These are phyloP conservation scores for Eupithecia vulgata DNA, from an alignment of 2,888 invertebrate genomes.

Conservation along the genomic window DNA sequence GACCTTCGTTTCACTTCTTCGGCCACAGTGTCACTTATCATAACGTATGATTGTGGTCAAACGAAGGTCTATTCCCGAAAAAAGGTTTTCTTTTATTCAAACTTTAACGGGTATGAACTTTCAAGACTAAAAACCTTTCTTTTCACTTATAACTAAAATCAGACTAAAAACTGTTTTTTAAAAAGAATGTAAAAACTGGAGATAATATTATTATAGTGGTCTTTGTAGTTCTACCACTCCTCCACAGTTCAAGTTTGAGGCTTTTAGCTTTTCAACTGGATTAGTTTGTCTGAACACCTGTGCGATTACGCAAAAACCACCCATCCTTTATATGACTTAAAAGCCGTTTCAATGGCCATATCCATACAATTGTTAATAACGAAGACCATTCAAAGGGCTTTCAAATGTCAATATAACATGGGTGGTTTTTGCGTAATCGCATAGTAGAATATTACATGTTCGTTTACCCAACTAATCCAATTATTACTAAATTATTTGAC, in stretches of 20 bases:
- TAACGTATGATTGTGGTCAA: too few relatives aligned
- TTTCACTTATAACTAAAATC: too few relatives aligned
- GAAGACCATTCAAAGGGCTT: too few relatives aligned
- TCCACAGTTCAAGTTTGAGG: neutral
- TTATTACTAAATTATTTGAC: slow-evolving; percentile 2
- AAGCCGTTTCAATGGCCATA: too few relatives aligned
- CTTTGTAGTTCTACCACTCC: neutral
- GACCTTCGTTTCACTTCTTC: too few relatives aligned
- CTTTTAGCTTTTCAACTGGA: slow-evolving; percentile 3
- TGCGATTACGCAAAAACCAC: too few relatives aligned
- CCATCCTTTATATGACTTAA: too few relatives aligned
- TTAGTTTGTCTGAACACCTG: neutral
- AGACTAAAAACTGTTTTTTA: neutral
- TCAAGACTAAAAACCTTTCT: neutral
- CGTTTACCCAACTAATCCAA: slow-evolving; percentile 5
- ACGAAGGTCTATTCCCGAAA: too few relatives aligned
- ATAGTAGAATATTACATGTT: neutral
- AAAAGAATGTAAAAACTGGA: neutral
- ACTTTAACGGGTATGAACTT: neutral
- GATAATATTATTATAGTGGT: neutral
- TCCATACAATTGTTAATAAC: too few relatives aligned
- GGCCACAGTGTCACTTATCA: too few relatives aligned
- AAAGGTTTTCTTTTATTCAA: neutral
- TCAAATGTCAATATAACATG: too few relatives aligned
- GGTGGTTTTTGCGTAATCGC: too few relatives aligned